Evolutionary conservation across 1,140 invertebrate species (phyloP), one percentile per base, ranked within the genome.

Genomic region (Apis florea): DNA sequence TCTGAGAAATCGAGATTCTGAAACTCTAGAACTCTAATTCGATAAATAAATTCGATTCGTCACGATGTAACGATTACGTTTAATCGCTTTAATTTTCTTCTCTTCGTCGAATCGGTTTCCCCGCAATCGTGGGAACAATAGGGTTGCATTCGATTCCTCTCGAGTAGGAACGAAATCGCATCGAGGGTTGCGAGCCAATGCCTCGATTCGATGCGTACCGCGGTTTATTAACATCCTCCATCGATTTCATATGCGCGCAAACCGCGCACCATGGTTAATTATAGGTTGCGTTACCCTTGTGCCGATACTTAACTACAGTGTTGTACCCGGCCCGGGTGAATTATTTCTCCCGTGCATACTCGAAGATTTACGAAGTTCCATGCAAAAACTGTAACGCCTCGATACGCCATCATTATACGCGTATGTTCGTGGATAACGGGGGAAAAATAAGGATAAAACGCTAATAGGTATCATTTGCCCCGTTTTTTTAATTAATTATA

Each of bases 261-360:
- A 67, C 19, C 31, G 70, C 83, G 77, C 74, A 71, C 68, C 61
- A 78, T 87, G 84, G 31, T 87, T 87, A 87, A 87, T 87, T 87
- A 87, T 71, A 80, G 84, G 77, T 84, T 83, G 69, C 72, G 64
- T 40, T 67, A 78, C 77, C 31, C 78, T 74, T 83, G 76, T 83
- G 82, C 85, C 75, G 73, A 79, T 86, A 86, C 82, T 83, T 78
- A 80, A 85, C 66, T 66, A 83, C 72, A 83, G 72, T 58, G 72
- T 83, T 86, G 81, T 58, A 79, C 83, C 64, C 81, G 17, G 61
- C 53, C 67, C 61, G 71, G 53, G 49, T 31, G 67, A 40, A 64
- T 58, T 47, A 58, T 69, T 68, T 72, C 53, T 64, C 56, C 70
- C 58, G 26, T 53, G 24, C 47, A 64, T 49, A 82, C 74, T 59